Base-by-base conservation (phyloP, 1,140 invertebrate genomes). In the Euura saliciscinereae region DNA sequence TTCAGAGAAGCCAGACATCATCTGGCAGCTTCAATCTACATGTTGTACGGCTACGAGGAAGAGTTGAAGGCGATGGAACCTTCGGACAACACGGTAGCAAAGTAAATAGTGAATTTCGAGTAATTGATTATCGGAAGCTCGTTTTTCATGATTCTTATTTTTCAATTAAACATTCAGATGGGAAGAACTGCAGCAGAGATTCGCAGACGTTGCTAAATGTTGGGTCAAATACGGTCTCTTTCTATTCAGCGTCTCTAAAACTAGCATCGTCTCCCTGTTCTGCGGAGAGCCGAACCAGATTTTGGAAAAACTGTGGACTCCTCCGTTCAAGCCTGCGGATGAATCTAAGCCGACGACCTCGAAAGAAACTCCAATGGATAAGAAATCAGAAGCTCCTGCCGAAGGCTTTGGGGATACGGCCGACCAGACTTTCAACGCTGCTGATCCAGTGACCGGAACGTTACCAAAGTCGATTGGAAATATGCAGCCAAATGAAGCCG, bases 151-250 rank as follows among this genome's bases (percentile, higher is more conserved):
- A 28, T 28, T 28, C 28, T 0, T 28, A 59, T 11, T 43, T n/a
- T 43, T 67, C 42, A 45, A 43, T 43, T 51, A n/a, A 66, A 51
- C 42, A 68, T 80, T 10, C 79, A 88, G 80, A 87, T 87, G 78
- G 82, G 85, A 89, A 69, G 87, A 88, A 65, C 84, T 90, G 28
- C 83, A 87, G 68, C 87, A 89, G 75, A 85, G 87, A 71, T 89
- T 88, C 76, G 88, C 91, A 28, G 91, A 93, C 80, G 81, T 93
- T 8, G 88, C 89, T 42, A 87, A 90, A 71, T 90, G 90, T 77
- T 92, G 91, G 91, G 88, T 89, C 2, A 93, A 92, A 79, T 93
- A 92, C 81, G 89, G 89, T 8, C 79, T 92, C 8, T 85, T 86
- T 13, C 78, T 93, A 13, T 87, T 93, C 72, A 90, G 90, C 76